Base-by-base conservation (phyloP, 2,888 invertebrate genomes). In the Ephialtes manifestator region DNA sequence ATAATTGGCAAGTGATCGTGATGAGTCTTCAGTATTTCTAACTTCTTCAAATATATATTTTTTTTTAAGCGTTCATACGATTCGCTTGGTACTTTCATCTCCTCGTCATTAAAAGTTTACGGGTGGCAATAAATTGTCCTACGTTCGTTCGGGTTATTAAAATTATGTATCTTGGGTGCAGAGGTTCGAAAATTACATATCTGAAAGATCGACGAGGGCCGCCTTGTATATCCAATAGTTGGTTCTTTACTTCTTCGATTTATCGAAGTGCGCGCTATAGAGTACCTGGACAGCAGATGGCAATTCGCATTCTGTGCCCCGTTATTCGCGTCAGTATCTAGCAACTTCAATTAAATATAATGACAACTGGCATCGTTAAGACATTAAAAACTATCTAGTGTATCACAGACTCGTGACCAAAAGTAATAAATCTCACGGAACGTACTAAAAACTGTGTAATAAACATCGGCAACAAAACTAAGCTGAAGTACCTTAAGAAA, bases 121-220 rank as follows among this genome's bases (percentile, higher is more conserved):
- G 78, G 65, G 35, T 65, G 46, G 81, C 48, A 28, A 81, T 85
- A 82, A 85, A 85, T 85, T 85, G 84, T 81, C 84, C 18, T 63
- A 48, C 70, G 68, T 35, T 65, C 78, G 53, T 63, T 39, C 48
- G 83, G 76, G 65, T 85, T 79, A 81, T 81, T 70, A 78, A 85
- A 75, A 85, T 81, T 65, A 70, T 75, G 48, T 67, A 67, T 76
- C 70, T 63, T 63, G 46, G 63, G 68, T 46, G 81, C 72, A 43
- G 51, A 77, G 72, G 35, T 67, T 75, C 68, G 43, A 20, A 63
- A 83, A 70, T 20, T 24, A 53, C n/a, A 31, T 35, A 48, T 65
- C 80, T 46, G 48, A 65, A 75, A 70, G 63, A 71, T 80, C 53
- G 53, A 46, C 53, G 43, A 35, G 31, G 10, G 43, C 24, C n/a